Percentiles rank a stretch among this genome's conserved stretches.
phyloP scores from a whole-genome alignment of 2,888 invertebrate genomes.

The Coelogynopora nodosa region DNA sequence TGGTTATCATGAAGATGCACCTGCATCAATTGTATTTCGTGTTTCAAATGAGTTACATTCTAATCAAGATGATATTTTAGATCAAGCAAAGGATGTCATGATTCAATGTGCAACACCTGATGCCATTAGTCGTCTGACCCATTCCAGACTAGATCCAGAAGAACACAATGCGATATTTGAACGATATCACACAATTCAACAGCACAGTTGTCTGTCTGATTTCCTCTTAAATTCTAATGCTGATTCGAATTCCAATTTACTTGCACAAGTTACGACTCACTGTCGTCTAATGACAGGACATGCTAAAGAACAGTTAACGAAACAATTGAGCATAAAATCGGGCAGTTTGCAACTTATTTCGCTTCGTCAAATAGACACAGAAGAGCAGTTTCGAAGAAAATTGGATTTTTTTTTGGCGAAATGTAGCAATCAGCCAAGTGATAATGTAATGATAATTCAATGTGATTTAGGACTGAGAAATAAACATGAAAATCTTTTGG shows the following conservation, averaged over 20 bases:
- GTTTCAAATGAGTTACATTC: background rate
- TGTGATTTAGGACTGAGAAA: background rate
- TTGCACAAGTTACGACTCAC: slow-evolving; percentile 54
- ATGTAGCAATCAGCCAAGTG: background rate
- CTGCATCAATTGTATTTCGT: background rate
- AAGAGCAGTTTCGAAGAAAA: slow-evolving; percentile 54
- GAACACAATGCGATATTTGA: slow-evolving; percentile 46
- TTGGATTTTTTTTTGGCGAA: slow-evolving; percentile 40
- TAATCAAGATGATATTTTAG: slow-evolving; percentile 41
- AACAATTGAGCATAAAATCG: slow-evolving; percentile 45
- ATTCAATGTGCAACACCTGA: slow-evolving; percentile 57
- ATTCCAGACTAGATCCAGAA: slow-evolving; percentile 47
- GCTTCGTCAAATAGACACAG: slow-evolving; percentile 56
- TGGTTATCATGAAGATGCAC: slow-evolving; percentile 53
- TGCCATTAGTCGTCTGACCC: slow-evolving; percentile 51
- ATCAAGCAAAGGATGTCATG: slow-evolving; percentile 50
- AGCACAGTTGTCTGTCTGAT: background rate
- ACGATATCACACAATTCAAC: background rate
- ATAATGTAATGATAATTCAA: background rate
- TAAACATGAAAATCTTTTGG: background rate
- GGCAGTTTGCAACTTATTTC: slow-evolving; percentile 49
- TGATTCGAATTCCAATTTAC: background rate
- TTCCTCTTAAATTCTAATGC: background rate
- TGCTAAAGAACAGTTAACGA: slow-evolving; percentile 47
- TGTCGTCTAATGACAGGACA: slow-evolving; percentile 51